Percentiles rank a stretch among this genome's conserved stretches.
Conservation (phyloP, 2,888 invertebrate species). For the Apamea monoglypha region DNA sequence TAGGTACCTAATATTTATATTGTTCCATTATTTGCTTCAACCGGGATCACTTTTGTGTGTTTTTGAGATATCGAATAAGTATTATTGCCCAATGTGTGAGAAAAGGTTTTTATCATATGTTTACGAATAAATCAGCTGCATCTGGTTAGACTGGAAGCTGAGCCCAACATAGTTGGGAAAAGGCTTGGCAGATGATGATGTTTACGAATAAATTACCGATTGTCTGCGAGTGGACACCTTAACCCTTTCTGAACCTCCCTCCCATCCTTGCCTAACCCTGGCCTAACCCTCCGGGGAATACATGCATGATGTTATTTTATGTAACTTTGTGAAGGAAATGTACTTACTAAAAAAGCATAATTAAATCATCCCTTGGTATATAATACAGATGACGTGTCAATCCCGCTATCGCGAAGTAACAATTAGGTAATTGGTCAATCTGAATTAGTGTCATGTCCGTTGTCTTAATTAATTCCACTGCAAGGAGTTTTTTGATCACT, state of each 20-base stretch:
- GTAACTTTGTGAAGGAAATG: not conserved
- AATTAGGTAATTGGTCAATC: not conserved
- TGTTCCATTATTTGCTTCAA: not conserved
- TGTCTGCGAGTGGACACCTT: not conserved
- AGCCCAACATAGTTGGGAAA: no score
- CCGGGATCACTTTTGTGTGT: not conserved
- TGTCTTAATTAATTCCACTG: not conserved
- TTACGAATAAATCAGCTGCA: not conserved
- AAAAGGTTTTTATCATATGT: not conserved
- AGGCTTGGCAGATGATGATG: no score
- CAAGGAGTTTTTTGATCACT: not conserved
- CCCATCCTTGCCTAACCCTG: no score
- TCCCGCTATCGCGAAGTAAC: not conserved
- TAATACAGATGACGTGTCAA: not conserved
- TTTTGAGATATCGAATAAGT: not conserved
- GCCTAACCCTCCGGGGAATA: no score
- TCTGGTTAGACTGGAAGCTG: no score
- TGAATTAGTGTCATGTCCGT: not conserved
- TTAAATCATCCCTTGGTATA: not conserved
- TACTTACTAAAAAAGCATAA: no score
- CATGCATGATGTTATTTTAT: no score
- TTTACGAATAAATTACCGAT: not conserved
- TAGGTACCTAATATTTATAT: not conserved
- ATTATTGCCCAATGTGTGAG: not conserved
- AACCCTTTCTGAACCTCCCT: no score